These are phyloP conservation scores for Tetraneura akinire DNA, from an alignment of 1,140 invertebrate species.

Conservation along the genomic window DNA sequence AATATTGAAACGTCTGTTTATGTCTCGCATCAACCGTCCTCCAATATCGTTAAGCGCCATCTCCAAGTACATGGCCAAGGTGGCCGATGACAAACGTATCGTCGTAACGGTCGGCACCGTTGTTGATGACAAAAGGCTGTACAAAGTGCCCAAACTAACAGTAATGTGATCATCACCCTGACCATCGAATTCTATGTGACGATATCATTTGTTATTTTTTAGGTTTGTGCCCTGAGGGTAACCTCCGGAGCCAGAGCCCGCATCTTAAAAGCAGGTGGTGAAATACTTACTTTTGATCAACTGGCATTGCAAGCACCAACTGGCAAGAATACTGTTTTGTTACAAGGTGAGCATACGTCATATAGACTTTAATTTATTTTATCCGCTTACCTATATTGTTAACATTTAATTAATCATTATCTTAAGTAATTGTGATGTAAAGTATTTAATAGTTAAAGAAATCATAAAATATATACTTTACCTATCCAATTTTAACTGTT, in stretches of 20 bases:
- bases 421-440: too few species aligned
- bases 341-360: slow-evolving; percentile 84
- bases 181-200: too few species aligned
- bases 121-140: slow-evolving; percentile 93
- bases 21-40: slow-evolving; percentile 93
- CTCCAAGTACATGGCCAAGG: slow-evolving; percentile 82
- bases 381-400: too few species aligned
- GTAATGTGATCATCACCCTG: slow-evolving; percentile 61
- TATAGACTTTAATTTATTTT: too few species aligned
- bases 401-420: too few species aligned
- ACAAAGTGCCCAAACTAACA: slow-evolving; percentile 87
- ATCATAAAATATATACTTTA: too few species aligned
- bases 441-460: too few species aligned
- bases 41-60: slow-evolving; percentile 90
- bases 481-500: too few species aligned
- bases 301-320: slow-evolving; percentile 88
- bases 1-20: slow-evolving; percentile 91
- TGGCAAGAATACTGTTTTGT: slow-evolving; percentile 89
- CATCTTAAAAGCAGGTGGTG: slow-evolving; percentile 93
- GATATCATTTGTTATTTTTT: slow-evolving; percentile 52
- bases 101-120: slow-evolving; percentile 94
- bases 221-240: slow-evolving; percentile 90
- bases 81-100: slow-evolving; percentile 80
- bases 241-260: slow-evolving; percentile 91
- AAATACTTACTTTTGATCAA: slow-evolving; percentile 98